Percentiles rank a stretch among this genome's conserved stretches.
These are phyloP conservation scores for Onthophagus taurus DNA, from an alignment of 1,140 invertebrate species.

Conservation along the genomic window DNA sequence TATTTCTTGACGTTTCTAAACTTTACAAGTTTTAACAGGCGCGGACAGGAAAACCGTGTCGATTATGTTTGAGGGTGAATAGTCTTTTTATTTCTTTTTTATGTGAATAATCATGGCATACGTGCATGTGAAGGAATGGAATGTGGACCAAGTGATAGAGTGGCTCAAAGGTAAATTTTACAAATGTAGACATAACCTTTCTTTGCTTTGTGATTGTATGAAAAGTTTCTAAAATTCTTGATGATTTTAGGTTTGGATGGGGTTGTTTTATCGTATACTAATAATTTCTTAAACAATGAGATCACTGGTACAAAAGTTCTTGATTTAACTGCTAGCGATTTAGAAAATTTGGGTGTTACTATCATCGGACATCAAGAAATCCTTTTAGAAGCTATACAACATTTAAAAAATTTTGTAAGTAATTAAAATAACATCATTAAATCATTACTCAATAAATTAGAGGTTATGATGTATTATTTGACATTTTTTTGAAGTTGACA, in stretches of 20 bases:
- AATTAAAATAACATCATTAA: neutral
- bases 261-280: conserved; percentile 68
- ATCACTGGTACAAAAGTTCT: conserved; percentile 76
- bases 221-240: conserved; percentile 5
- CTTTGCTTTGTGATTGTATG: neutral
- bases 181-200: conserved; percentile 5
- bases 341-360: conserved; percentile 73
- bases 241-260: conserved; percentile 64
- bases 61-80: too few relatives aligned
- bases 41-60: too few relatives aligned
- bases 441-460: neutral
- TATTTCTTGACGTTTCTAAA: too few relatives aligned
- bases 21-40: neutral
- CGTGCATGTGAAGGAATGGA: conserved; percentile 87
- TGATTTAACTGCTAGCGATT: conserved; percentile 72
- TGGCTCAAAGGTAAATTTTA: conserved; percentile 72
- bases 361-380: conserved; percentile 89
- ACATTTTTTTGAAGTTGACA: conserved; percentile 2
- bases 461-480: conserved; percentile 13
- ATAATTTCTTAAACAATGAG: conserved; percentile 68
- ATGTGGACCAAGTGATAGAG: conserved; percentile 84
- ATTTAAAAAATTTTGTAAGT: conserved; percentile 77
- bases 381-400: conserved; percentile 81
- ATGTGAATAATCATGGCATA: conserved; percentile 55
- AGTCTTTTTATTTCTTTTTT: neutral